Evolutionary conservation across 2,888 invertebrate species (phyloP).

Genomic region (Tenthredo mesomela): DNA sequence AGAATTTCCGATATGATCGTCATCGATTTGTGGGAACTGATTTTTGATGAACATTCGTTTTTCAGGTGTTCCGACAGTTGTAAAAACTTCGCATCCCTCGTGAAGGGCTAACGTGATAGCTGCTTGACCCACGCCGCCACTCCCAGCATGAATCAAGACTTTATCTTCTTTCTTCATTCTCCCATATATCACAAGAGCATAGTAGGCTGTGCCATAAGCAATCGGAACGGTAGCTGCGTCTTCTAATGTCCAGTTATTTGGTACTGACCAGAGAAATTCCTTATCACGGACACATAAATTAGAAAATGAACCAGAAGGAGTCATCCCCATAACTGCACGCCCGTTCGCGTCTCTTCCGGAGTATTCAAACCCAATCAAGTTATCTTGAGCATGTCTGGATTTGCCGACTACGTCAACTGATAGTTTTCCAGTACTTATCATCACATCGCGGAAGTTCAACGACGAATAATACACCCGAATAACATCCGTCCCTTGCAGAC

Average conservation of each 20-base stretch:
- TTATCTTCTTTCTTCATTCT: slow-evolving; percentile 72
- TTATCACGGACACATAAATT: slow-evolving; percentile 81
- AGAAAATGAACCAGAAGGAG: slow-evolving; percentile 81
- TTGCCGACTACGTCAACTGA: slow-evolving; percentile 82
- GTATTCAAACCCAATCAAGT: slow-evolving; percentile 82
- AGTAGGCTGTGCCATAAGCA: slow-evolving; percentile 83
- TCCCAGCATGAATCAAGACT: slow-evolving; percentile 80
- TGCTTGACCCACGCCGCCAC: slow-evolving; percentile 86
- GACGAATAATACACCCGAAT: slow-evolving; percentile 93
- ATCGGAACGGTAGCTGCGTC: slow-evolving; percentile 90
- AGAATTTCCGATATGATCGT: slow-evolving; percentile 90
- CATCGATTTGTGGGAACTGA: slow-evolving; percentile 80
- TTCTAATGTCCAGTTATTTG: slow-evolving; percentile 86
- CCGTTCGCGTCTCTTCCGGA: slow-evolving; percentile 86
- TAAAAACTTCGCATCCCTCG: slow-evolving; percentile 81
- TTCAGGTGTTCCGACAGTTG: slow-evolving; percentile 82
- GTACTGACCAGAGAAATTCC: slow-evolving; percentile 84
- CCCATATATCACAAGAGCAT: slow-evolving; percentile 73
- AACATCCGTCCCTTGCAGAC: slow-evolving; percentile 72
- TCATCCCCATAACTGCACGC: slow-evolving; percentile 84
- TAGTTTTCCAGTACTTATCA: slow-evolving; percentile 95
- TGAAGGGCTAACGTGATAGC: slow-evolving; percentile 83
- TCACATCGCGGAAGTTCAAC: slow-evolving; percentile 95
- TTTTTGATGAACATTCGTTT: slow-evolving; percentile 80
- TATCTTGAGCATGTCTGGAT: slow-evolving; percentile 79